Percentiles rank a stretch among this genome's conserved stretches.
phyloP scores from a whole-genome alignment of 2,888 invertebrate species.

The Tetragnatha montana region DNA sequence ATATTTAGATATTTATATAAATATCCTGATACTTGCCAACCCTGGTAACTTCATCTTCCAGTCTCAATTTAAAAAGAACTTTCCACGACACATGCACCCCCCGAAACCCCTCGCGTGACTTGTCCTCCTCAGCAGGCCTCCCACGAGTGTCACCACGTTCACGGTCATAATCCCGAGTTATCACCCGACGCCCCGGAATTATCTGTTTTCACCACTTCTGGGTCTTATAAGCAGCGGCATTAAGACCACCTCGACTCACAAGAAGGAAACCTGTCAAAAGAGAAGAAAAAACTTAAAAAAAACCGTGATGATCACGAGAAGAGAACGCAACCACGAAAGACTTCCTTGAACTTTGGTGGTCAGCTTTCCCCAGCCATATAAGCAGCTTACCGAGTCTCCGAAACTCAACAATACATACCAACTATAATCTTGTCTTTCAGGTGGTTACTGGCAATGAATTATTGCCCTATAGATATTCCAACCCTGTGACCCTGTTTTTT shows the following conservation, averaged over 20 bases:
- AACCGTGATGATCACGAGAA: background rate
- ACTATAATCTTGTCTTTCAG: slow-evolving; percentile 68
- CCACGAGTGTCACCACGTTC: slow-evolving; percentile 52
- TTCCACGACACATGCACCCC: too few relatives aligned
- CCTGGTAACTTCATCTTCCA: too few relatives aligned
- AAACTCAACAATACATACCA: slow-evolving; percentile 62
- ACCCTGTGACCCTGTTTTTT: slow-evolving; percentile 29
- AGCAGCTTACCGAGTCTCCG: slow-evolving; percentile 53
- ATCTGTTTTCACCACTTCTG: slow-evolving; percentile 63
- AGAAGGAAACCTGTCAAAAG: slow-evolving; percentile 1
- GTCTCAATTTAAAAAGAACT: too few relatives aligned
- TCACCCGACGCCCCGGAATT: slow-evolving; percentile 51
- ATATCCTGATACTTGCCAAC: too few relatives aligned
- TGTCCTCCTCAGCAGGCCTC: slow-evolving; percentile 22
- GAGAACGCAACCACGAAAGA: slow-evolving; percentile 15
- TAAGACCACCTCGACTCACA: slow-evolving; percentile 36
- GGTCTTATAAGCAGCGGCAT: slow-evolving; percentile 38
- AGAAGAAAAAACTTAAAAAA: slow-evolving; percentile 4
- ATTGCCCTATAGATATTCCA: slow-evolving; percentile 63
- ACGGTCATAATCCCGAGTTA: slow-evolving; percentile 63
- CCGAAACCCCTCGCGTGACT: background rate
- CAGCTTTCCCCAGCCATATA: slow-evolving; percentile 24
- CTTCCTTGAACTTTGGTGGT: slow-evolving; percentile 64
- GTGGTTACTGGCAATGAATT: slow-evolving; percentile 62
- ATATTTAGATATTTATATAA: too few relatives aligned